Conservation (phyloP, 2,797 vertebrate species). For the Lerista edwardsae region DNA sequence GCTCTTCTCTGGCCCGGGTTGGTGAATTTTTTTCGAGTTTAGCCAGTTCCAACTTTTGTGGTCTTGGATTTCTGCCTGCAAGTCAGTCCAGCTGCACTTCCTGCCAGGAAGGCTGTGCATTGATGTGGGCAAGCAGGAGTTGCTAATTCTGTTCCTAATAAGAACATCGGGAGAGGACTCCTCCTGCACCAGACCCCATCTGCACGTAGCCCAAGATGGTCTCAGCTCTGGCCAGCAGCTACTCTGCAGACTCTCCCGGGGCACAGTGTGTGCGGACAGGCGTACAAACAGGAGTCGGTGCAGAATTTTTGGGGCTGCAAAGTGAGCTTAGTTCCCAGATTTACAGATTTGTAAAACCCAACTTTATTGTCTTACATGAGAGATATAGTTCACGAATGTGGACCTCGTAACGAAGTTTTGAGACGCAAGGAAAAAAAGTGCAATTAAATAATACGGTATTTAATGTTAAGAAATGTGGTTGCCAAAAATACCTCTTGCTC, state of each 20-base stretch:
- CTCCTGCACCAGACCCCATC: neutral
- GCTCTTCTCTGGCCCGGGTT: no score
- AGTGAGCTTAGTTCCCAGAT: neutral
- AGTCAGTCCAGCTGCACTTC: neutral
- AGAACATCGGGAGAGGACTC: neutral
- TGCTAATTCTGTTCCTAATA: neutral
- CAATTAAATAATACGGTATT: no score
- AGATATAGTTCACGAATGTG: no score
- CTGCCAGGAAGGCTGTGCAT: neutral
- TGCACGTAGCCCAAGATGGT: neutral
- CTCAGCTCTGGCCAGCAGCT: neutral
- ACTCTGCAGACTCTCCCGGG: neutral
- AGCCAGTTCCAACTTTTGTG: neutral
- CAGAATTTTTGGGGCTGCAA: neutral
- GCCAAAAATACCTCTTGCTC: no score
- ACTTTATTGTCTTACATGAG: no score
- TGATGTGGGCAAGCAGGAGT: neutral
- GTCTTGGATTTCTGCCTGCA: constrained; percentile 1
- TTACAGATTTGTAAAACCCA: no score
- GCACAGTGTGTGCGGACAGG: neutral
- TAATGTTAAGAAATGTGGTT: no score
- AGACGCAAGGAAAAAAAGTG: no score
- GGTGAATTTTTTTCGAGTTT: neutral
- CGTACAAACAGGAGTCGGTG: neutral
- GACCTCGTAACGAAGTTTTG: no score